Conservation (phyloP, 2,113 vertebrate species). For the Oreotrochilus melanogaster region DNA sequence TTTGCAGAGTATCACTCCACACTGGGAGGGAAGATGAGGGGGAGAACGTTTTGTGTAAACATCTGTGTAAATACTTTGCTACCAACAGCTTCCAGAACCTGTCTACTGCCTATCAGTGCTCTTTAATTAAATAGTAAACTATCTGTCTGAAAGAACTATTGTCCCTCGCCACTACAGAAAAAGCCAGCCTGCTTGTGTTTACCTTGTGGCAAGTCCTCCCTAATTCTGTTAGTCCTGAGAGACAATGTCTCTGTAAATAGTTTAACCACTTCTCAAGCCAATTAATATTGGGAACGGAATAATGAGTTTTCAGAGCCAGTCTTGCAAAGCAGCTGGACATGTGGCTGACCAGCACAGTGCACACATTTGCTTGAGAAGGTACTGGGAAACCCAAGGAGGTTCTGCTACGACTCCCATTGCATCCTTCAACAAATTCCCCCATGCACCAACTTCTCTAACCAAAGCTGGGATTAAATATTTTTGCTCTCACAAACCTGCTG, state of each 20-base stretch:
- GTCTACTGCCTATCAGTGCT: not conserved
- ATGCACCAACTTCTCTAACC: not conserved
- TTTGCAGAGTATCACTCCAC: not conserved
- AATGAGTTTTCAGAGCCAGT: not conserved
- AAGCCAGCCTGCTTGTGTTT: not conserved
- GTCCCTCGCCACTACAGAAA: not conserved
- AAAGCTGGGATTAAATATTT: not conserved
- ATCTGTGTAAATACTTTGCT: not conserved
- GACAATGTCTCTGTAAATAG: not conserved
- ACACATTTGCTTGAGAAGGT: not conserved
- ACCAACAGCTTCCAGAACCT: not conserved
- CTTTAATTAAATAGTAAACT: conserved; percentile 3
- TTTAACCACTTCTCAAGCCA: not conserved
- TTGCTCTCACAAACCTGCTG: not conserved
- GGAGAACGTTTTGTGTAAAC: not conserved
- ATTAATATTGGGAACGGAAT: not conserved
- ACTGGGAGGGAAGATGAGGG: not conserved
- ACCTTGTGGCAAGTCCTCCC: not conserved
- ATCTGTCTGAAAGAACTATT: not conserved
- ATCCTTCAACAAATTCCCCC: not conserved
- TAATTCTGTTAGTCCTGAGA: not conserved
- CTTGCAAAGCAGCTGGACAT: not conserved
- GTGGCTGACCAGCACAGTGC: accelerated
- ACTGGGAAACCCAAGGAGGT: not conserved
- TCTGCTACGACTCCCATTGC: not conserved